phyloP scores from a whole-genome alignment of 2,113 vertebrate species.

The Falcunculus frontatus region DNA sequence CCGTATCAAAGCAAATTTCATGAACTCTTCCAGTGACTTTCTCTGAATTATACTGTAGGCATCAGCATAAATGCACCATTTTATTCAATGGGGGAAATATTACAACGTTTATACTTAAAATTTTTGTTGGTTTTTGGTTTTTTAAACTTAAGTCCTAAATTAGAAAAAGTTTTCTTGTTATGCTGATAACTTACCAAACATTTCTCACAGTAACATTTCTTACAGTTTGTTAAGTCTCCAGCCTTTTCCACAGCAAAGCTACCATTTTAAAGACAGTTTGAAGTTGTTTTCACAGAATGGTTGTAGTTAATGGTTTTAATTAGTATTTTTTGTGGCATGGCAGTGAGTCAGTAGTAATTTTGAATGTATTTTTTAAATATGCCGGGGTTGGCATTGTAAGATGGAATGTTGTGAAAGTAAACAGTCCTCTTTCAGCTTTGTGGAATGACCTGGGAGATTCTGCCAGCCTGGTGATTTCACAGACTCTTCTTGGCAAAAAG shows the following conservation, averaged over 20 bases:
- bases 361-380: background rate
- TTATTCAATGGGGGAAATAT: background rate
- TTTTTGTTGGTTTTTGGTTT: background rate
- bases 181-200: background rate
- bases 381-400: background rate
- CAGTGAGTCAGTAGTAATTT: background rate
- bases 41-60: background rate
- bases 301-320: background rate
- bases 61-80: background rate
- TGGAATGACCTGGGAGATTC: background rate
- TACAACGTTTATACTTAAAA: background rate
- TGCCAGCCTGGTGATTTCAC: background rate
- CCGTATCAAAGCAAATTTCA: background rate
- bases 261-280: background rate
- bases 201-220: background rate
- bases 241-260: background rate
- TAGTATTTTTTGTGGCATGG: background rate
- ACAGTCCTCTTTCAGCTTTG: background rate
- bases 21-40: background rate
- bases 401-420: constrained; percentile 24
- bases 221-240: background rate
- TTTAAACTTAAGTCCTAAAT: background rate
- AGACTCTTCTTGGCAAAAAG: background rate
- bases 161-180: background rate
- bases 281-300: background rate